Evolutionary conservation across 2,888 invertebrate genomes (phyloP).

Genomic region (Oligia latruncula): DNA sequence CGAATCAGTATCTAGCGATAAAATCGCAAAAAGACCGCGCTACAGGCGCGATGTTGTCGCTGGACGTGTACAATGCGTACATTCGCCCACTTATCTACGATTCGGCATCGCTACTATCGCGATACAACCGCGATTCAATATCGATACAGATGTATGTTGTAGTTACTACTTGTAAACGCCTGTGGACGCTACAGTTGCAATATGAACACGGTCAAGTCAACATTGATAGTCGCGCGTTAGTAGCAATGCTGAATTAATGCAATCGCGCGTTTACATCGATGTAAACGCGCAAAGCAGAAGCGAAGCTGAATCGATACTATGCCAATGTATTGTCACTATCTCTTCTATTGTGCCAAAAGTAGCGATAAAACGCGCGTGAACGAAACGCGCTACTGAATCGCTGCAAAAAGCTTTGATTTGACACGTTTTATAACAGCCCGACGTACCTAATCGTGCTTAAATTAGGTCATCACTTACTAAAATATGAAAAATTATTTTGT

Average conservation of each 20-base stretch:
- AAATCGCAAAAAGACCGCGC: not conserved
- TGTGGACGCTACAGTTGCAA: not conserved
- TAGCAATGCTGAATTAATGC: too few species aligned
- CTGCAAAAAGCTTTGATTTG: not conserved
- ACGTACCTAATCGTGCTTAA: not conserved
- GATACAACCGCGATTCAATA: not conserved
- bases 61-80: too few species aligned
- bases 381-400: too few species aligned
- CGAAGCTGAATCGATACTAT: not conserved
- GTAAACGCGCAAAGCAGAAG: not conserved
- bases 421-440: not conserved
- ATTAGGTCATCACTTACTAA: not conserved
- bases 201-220: not conserved
- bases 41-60: not conserved
- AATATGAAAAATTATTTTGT: conserved; percentile 6
- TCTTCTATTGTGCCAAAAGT: not conserved
- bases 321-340: too few species aligned
- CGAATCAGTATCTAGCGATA: too few species aligned
- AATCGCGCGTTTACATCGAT: not conserved
- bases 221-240: not conserved
- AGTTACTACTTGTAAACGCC: not conserved
- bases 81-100: not conserved
- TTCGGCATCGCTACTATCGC: not conserved
- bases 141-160: not conserved
- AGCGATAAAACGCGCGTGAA: not conserved